phyloP scores from a whole-genome alignment of 2,113 vertebrate species.

The Centropristis striata region DNA sequence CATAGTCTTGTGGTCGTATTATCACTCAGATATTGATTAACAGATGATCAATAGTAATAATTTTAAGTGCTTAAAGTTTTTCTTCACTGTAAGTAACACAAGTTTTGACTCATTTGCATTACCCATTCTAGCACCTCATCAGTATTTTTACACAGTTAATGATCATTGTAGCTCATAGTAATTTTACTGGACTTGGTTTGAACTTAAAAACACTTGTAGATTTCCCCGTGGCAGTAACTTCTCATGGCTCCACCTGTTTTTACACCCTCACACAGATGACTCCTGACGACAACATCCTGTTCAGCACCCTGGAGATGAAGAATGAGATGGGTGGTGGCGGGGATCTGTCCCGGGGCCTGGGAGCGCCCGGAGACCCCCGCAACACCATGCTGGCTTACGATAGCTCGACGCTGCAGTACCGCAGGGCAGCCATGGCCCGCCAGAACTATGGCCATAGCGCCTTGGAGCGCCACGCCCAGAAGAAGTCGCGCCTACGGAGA shows the following conservation, averaged over 20 bases:
- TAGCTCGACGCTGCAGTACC: conserved; percentile 96
- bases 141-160: conserved; percentile 61
- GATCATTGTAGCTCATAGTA: conserved; percentile 21
- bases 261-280: conserved; percentile 90
- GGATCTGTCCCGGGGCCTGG: conserved; percentile 94
- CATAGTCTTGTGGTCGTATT: conserved; percentile 73
- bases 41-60: conserved; percentile 65
- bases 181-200: conserved; percentile 17
- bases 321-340: conserved; percentile 97
- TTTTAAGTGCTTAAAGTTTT: conserved; percentile 41
- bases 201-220: conserved; percentile 12
- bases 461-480: conserved; percentile 97
- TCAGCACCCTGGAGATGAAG: conserved; percentile 98
- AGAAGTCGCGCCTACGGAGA: conserved; percentile 97
- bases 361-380: conserved; percentile 90
- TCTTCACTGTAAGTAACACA: conserved; percentile 68
- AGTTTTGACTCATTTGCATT: conserved; percentile 75
- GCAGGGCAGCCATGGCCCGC: conserved; percentile 94
- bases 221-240: conserved; percentile 62
- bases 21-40: conserved; percentile 71
- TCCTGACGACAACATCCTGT: conserved; percentile 96
- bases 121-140: conserved; percentile 76
- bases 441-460: conserved; percentile 97
- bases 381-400: conserved; percentile 98
- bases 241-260: conserved; percentile 74